Evolutionary conservation across 1,140 invertebrate genomes (phyloP).

Genomic region (Rhyzopertha dominica): DNA sequence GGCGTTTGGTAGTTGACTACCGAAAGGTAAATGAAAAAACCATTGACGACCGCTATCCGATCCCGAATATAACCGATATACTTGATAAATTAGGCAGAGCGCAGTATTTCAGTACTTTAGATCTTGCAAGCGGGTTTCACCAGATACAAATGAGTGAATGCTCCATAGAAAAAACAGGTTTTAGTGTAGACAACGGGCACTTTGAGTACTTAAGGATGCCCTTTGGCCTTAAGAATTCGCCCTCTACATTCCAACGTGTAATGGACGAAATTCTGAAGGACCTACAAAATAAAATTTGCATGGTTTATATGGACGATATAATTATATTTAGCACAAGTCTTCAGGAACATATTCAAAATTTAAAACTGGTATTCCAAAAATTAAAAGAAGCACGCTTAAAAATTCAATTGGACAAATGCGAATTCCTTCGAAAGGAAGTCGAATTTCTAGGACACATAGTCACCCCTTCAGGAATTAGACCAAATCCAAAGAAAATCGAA

Average conservation of each 20-base stretch:
- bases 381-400: no score
- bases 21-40: slow-evolving; percentile 43
- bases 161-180: slow-evolving; percentile 39
- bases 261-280: slow-evolving; percentile 37
- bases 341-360: no score
- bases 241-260: slow-evolving; percentile 30
- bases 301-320: slow-evolving; percentile 34
- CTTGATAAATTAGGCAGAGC: slow-evolving; percentile 45
- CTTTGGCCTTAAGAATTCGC: no score
- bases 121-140: no score
- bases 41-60: slow-evolving; percentile 48
- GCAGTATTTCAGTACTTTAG: no score
- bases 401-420: no score
- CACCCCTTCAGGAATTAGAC: slow-evolving; percentile 32
- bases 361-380: no score
- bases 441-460: slow-evolving; percentile 27
- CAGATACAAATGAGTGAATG: slow-evolving; percentile 28
- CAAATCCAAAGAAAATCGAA: slow-evolving; percentile 34
- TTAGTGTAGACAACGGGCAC: slow-evolving; percentile 23
- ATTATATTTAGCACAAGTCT: no score
- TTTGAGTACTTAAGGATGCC: slow-evolving; percentile 22
- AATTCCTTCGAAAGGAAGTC: slow-evolving; percentile 26
- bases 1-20: slow-evolving; percentile 42
- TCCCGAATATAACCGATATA: slow-evolving; percentile 50
- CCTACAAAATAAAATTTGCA: slow-evolving; percentile 24